Conservation (phyloP, 92 coral and sea anemone genomes). For the Isaurus tuberculatus region DNA sequence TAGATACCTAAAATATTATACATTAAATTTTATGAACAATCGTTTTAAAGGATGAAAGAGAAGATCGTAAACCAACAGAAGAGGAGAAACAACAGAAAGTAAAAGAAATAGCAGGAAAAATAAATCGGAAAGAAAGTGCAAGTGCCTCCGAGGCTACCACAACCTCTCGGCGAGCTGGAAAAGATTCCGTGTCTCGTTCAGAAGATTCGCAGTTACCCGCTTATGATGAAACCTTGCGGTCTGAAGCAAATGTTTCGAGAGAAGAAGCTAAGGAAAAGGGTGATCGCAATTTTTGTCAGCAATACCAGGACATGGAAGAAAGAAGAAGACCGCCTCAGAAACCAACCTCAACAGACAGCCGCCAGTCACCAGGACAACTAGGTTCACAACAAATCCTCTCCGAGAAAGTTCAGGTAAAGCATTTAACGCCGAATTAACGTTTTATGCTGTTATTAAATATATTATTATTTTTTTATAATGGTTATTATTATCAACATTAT, state of each 20-base stretch:
- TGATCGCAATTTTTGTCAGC: slow-evolving; percentile 12
- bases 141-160: background rate
- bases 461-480: no score
- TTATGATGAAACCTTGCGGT: slow-evolving; percentile 7
- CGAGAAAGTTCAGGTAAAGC: slow-evolving; percentile 13
- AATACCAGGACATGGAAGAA: slow-evolving; percentile 30
- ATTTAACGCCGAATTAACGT: background rate
- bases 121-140: background rate
- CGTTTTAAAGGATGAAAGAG: slow-evolving; percentile 41
- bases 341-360: background rate
- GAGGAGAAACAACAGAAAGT: slow-evolving; percentile 30
- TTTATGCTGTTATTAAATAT: background rate
- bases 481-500: no score
- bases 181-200: slow-evolving; percentile 10
- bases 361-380: background rate
- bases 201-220: slow-evolving; percentile 22
- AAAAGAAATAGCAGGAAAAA: slow-evolving; percentile 15
- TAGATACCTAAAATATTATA: background rate
- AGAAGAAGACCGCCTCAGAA: slow-evolving; percentile 23
- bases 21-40: background rate
- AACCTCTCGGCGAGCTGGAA: slow-evolving; percentile 7
- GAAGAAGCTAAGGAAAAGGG: slow-evolving; percentile 19
- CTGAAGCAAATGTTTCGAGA: slow-evolving; percentile 13
- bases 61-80: slow-evolving; percentile 29
- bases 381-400: background rate